Evolutionary conservation across 2,888 invertebrate species (phyloP), one percentile per base, ranked within the genome.

Genomic region (Erpobdella octoculata): DNA sequence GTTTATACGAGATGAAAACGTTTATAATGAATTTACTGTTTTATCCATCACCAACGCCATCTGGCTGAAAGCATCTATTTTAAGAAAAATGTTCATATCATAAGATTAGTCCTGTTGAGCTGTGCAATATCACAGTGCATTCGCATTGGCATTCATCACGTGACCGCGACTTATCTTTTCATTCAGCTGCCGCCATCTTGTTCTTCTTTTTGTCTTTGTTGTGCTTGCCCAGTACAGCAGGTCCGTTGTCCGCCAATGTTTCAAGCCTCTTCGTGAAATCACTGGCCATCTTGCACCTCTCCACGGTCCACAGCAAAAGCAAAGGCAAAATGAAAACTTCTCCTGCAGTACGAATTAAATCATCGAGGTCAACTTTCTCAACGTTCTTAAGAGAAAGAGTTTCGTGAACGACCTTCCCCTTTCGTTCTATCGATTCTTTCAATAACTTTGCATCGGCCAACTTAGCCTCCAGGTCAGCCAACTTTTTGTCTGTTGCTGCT

Each of bases 91-190:
- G n/a, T n/a, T n/a, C n/a, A n/a, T n/a, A n/a, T n/a, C n/a, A n/a
- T n/a, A n/a, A n/a, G n/a, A n/a, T n/a, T n/a, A n/a, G n/a, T n/a
- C 62, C 1, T 31, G 62, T 62, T 53, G 53, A 53, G 53, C 9
- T n/a, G 12, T 53, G 53, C 53, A 53, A 3, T n/a, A 53, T 38
- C 21, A 65, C 65, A 65, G 65, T 68, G 48, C 46, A 41, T 31
- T 46, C 25, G 35, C 65, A 15, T 65, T 37, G 21, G 35, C 65
- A 36, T 65, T n/a, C 18, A 37, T 37, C 18, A 21, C 65, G 21
- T 18, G 25, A n/a, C 37, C 37, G 6, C 37, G n/a, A 6, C 37
- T 0, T 5, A 9, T 18, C 5, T 62, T 31, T 8, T 62, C 65
- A 1, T 65, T 37, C 21, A 4, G 15, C 35, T 36, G 25, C 65